Evolutionary conservation across 2,113 vertebrate species (phyloP).

Genomic region (Chamaea fasciata): DNA sequence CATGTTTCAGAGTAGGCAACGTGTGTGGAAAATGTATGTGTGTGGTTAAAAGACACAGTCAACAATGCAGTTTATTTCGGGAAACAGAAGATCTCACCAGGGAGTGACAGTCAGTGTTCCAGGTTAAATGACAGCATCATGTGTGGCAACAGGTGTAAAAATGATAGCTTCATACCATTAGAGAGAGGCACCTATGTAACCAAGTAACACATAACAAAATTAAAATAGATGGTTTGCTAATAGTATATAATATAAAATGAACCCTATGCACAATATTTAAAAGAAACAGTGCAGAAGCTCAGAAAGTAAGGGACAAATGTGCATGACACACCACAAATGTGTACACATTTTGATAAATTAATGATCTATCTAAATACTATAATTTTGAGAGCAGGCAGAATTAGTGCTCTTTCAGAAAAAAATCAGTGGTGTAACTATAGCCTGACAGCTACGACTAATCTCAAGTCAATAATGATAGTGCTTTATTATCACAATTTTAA

Average conservation of each 20-base stretch:
- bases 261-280: not conserved
- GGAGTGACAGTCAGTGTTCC: not conserved
- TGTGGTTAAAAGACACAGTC: not conserved
- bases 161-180: not conserved
- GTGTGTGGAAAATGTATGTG: not conserved
- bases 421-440: not conserved
- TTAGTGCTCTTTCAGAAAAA: not conserved
- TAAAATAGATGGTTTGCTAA: not conserved
- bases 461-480: not conserved
- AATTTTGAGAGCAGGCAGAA: not conserved
- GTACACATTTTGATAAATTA: not conserved
- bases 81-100: not conserved
- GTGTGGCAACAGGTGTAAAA: not conserved
- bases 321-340: not conserved
- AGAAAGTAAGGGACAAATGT: not conserved
- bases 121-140: not conserved
- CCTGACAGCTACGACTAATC: not conserved
- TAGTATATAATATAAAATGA: not conserved
- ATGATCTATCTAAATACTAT: not conserved
- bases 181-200: not conserved
- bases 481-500: not conserved
- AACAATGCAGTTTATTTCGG: not conserved
- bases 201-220: not conserved
- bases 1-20: not conserved
- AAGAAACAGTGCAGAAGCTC: not conserved